Percentiles rank a stretch among this genome's conserved stretches.
These are phyloP conservation scores for Ranitomeya variabilis DNA, from an alignment of 2,113 vertebrate species.

Conservation along the genomic window DNA sequence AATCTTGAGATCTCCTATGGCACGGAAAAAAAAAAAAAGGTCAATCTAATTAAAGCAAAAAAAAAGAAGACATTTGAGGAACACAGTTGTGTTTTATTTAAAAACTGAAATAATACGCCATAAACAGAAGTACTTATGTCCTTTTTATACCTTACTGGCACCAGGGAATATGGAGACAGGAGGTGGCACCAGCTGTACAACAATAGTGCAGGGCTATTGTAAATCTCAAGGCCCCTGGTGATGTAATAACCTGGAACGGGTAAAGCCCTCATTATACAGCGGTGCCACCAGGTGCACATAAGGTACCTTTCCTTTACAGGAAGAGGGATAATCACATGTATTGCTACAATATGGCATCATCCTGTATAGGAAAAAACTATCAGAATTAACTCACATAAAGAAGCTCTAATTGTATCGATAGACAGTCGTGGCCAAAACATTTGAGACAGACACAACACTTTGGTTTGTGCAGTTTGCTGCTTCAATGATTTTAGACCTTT, in stretches of 20 bases:
- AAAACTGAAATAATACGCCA: not conserved
- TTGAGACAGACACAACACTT: too few species aligned
- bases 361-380: not conserved
- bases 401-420: not conserved
- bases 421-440: too few species aligned
- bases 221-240: not conserved
- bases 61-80: not conserved
- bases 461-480: too few species aligned
- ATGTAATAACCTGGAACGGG: not conserved
- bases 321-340: not conserved
- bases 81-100: not conserved
- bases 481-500: too few species aligned
- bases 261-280: not conserved
- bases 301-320: not conserved
- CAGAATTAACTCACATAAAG: not conserved
- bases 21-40: not conserved
- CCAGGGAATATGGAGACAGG: not conserved
- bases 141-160: not conserved
- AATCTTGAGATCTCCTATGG: too few species aligned
- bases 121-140: not conserved
- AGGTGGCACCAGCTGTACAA: slow-evolving; percentile 2
- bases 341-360: not conserved
- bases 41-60: not conserved
- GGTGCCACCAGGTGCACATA: not conserved
- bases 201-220: not conserved